Evolutionary conservation across 2,113 vertebrate genomes (phyloP).

Genomic region (Psilopsiagon aurifrons): DNA sequence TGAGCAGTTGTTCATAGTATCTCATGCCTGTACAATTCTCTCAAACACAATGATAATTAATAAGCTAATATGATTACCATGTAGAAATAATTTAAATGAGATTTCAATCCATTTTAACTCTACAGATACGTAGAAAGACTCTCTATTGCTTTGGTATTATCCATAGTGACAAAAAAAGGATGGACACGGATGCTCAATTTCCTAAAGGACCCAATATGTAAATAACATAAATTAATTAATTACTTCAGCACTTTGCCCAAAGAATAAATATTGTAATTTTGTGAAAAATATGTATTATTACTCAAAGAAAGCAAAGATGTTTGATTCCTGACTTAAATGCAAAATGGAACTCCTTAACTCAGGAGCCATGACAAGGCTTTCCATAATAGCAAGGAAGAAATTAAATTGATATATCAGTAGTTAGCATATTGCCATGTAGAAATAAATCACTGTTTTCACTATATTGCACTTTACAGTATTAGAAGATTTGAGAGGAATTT

Average conservation of each 20-base stretch:
- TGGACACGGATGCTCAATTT: neutral
- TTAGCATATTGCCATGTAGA: neutral
- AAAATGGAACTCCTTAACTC: neutral
- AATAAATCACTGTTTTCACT: constrained; percentile 17
- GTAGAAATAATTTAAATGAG: neutral
- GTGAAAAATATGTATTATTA: neutral
- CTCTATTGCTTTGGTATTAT: neutral
- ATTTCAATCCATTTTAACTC: neutral
- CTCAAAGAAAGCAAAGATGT: neutral
- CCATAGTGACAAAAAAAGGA: neutral
- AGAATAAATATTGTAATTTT: neutral
- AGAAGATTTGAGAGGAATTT: neutral
- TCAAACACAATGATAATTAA: neutral
- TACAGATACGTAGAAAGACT: neutral
- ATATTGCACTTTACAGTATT: neutral
- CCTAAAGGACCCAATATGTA: neutral
- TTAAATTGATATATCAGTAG: neutral
- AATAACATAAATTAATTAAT: neutral
- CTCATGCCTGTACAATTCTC: neutral
- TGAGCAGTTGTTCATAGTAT: neutral
- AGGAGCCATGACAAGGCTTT: neutral
- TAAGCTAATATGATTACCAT: neutral
- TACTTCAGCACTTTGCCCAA: neutral
- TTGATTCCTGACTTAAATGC: neutral
- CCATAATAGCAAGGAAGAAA: neutral